phyloP scores from a whole-genome alignment of 2,888 invertebrate genomes.

The Cheilosia scutellata region DNA sequence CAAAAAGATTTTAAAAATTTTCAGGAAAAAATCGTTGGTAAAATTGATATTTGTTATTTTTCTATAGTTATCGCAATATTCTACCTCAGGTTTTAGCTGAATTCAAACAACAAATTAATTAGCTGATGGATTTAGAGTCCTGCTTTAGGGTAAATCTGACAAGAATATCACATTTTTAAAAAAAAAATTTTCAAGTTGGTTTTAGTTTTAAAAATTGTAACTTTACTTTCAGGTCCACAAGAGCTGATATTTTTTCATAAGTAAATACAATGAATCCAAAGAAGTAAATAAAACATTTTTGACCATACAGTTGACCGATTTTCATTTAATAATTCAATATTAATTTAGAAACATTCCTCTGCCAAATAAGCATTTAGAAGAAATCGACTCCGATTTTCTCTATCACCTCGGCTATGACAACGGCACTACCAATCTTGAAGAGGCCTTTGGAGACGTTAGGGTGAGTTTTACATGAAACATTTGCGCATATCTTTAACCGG shows the following conservation, averaged over 20 bases:
- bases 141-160: too few species aligned
- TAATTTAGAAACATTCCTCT: constrained; percentile 1
- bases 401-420: constrained; percentile 95
- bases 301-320: background rate
- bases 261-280: background rate
- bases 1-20: too few species aligned
- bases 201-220: background rate
- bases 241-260: too few species aligned
- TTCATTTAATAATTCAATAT: background rate
- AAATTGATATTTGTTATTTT: too few species aligned
- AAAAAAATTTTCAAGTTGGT: too few species aligned
- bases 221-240: background rate
- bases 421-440: constrained; percentile 92
- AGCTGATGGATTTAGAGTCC: too few species aligned
- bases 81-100: too few species aligned
- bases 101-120: too few species aligned
- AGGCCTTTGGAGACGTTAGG: constrained; percentile 97
- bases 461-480: constrained; percentile 84
- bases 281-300: background rate
- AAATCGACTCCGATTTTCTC: constrained; percentile 94
- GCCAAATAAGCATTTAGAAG: constrained; percentile 85
- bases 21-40: too few species aligned
- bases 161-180: background rate
- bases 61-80: too few species aligned
- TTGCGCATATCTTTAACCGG: background rate